phyloP scores from a whole-genome alignment of 2,888 invertebrate species.

The Aplocera efformata region DNA sequence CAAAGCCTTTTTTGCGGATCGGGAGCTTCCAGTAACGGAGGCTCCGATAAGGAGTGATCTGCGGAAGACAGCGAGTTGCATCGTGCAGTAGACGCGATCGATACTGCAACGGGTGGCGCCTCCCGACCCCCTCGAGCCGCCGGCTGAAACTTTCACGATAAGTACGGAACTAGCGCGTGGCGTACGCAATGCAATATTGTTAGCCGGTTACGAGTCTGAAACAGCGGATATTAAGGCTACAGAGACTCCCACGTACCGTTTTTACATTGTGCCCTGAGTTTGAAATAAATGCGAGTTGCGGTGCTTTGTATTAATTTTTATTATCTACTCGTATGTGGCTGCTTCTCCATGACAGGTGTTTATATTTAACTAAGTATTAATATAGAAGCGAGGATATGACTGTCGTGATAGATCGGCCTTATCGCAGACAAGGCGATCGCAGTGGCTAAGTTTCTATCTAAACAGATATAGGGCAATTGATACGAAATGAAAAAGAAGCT shows the following conservation, averaged over 20 bases:
- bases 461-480: too few species aligned
- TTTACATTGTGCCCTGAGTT: conserved; percentile 67
- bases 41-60: conserved; percentile 76
- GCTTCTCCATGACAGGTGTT: conserved; percentile 31
- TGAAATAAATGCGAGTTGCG: conserved; percentile 64
- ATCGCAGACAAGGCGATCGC: too few species aligned
- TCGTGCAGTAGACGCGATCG: conserved; percentile 76
- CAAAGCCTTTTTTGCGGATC: conserved; percentile 61
- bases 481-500: too few species aligned
- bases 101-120: conserved; percentile 62
- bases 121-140: conserved; percentile 40
- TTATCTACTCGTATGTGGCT: conserved; percentile 38
- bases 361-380: conserved; percentile 1
- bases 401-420: neutral
- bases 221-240: conserved; percentile 78
- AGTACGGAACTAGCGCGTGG: conserved; percentile 79
- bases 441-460: too few species aligned
- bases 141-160: conserved; percentile 78
- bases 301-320: conserved; percentile 64
- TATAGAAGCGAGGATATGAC: neutral
- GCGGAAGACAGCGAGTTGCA: conserved; percentile 75
- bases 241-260: conserved; percentile 61
- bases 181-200: conserved; percentile 80
- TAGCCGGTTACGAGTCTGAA: conserved; percentile 77
- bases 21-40: conserved; percentile 44